Evolutionary conservation across 2,113 vertebrate genomes (phyloP), one percentile per base, ranked within the genome.

Genomic region (Actinemys pallida): DNA sequence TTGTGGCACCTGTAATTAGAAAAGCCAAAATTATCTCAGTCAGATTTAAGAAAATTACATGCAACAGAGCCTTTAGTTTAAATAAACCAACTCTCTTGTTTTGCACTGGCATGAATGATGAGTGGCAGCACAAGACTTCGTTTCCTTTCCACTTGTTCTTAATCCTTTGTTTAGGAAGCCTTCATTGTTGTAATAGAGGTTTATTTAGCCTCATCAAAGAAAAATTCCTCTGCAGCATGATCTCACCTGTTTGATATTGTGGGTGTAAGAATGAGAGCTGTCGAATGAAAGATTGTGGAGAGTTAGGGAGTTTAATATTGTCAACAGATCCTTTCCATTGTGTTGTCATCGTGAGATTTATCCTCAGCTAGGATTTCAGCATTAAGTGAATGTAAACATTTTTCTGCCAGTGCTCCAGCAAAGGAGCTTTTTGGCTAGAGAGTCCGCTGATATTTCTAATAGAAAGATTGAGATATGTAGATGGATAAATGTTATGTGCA

Each of bases 81-180:
- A 94, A 88, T 96, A 87, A 92, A 86, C 52, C 52, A 89, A 50
- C 54, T 88, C 83, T 94, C 86, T 96, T 97, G 42, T 95, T 97
- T 96, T 94, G 86, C 85, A 90, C 69, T 85, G 83, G 88, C 87
- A 96, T 88, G 95, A 98, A 95, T 16, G n/a, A 89, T 95, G 93
- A 98, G 81, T 96, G 97, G 90, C 86, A 97, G 95, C 95, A 96
- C 62, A 98, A 93, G 92, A 45, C 76, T 85, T 93, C 35, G 83
- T 83, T 96, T 96, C 87, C 86, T 93, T 89, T 95, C 82, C 87
- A 85, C 88, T 97, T 96, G 87, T 81, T 93, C 89, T 96, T 97
- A 96, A 97, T 97, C 86, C 95, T 97, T 97, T 97, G 79, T 97
- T 98, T 97, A 96, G 90, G 93, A 93, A 94, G 75, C 76, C 49